Percentiles rank a stretch among this genome's conserved stretches.
These are phyloP conservation scores for Thymelicus lineola DNA, from an alignment of 2,888 invertebrate species.

Conservation along the genomic window DNA sequence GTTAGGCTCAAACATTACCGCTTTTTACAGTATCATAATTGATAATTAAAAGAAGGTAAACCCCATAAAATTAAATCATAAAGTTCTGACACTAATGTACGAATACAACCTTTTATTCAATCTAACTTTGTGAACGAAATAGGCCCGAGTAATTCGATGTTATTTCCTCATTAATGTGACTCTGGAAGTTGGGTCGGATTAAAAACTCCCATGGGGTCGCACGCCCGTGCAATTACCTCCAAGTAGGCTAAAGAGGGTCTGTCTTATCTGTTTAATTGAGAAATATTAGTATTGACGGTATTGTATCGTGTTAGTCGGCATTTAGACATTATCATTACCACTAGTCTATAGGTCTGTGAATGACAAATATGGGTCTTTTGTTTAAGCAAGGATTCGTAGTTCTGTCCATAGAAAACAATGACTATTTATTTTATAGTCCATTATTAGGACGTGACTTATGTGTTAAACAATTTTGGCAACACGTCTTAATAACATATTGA, in stretches of 20 bases:
- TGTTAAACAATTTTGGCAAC: no score
- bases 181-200: conserved; percentile 71
- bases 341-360: no score
- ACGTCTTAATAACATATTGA: no score
- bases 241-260: conserved; percentile 50
- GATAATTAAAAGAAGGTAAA: conserved; percentile 47
- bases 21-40: conserved; percentile 32
- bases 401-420: no score
- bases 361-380: no score
- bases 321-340: neutral
- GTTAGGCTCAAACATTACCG: conserved; percentile 27
- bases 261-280: conserved; percentile 58
- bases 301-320: conserved; percentile 5
- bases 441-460: no score
- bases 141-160: conserved; percentile 73
- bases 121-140: conserved; percentile 76
- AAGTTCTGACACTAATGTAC: conserved; percentile 67
- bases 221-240: conserved; percentile 66
- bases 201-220: conserved; percentile 74
- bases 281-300: conserved; percentile 54
- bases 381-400: no score
- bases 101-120: conserved; percentile 78
- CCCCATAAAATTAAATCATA: conserved; percentile 72
- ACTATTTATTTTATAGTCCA: no score
- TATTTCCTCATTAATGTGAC: conserved; percentile 80